Conservation (phyloP, 2,797 vertebrate species). For the Hypotaenidia okinawae region DNA sequence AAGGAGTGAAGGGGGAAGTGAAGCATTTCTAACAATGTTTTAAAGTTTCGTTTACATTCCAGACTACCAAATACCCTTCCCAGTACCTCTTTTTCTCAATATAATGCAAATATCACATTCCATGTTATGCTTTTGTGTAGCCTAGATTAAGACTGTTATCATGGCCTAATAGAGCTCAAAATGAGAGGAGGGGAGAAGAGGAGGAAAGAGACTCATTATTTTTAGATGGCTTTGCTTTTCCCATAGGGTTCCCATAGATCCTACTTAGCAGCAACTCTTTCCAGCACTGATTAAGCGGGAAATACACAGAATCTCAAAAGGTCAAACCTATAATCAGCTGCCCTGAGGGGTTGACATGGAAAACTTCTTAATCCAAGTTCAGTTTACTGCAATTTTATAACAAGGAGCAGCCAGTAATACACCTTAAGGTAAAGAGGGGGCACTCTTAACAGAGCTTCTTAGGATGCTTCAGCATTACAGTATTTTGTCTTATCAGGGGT, state of each 20-base stretch:
- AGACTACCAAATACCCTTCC: slow-evolving; percentile 30
- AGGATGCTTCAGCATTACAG: not conserved
- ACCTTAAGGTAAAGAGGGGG: not conserved
- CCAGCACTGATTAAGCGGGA: slow-evolving; percentile 84
- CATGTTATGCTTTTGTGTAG: slow-evolving; percentile 62
- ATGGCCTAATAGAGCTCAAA: slow-evolving; percentile 77
- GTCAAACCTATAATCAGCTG: slow-evolving; percentile 84
- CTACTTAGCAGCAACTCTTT: slow-evolving; percentile 83
- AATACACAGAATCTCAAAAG: slow-evolving; percentile 84
- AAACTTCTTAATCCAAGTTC: slow-evolving; percentile 78
- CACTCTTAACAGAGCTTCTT: not conserved
- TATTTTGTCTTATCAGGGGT: not conserved
- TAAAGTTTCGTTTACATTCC: slow-evolving; percentile 63
- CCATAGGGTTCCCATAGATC: slow-evolving; percentile 79
- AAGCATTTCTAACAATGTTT: slow-evolving; percentile 36
- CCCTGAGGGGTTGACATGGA: slow-evolving; percentile 77
- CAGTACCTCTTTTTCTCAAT: not conserved
- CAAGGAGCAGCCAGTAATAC: slow-evolving; percentile 48
- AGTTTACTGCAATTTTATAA: slow-evolving; percentile 74
- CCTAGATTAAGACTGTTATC: slow-evolving; percentile 71
- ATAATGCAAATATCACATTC: slow-evolving; percentile 46
- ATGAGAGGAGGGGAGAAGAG: slow-evolving; percentile 36
- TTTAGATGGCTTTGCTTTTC: slow-evolving; percentile 82
- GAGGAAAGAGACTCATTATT: slow-evolving; percentile 79
- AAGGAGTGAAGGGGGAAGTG: not conserved